Evolutionary conservation across 2,113 vertebrate genomes (phyloP).

Genomic region (Ceyx margarethae): DNA sequence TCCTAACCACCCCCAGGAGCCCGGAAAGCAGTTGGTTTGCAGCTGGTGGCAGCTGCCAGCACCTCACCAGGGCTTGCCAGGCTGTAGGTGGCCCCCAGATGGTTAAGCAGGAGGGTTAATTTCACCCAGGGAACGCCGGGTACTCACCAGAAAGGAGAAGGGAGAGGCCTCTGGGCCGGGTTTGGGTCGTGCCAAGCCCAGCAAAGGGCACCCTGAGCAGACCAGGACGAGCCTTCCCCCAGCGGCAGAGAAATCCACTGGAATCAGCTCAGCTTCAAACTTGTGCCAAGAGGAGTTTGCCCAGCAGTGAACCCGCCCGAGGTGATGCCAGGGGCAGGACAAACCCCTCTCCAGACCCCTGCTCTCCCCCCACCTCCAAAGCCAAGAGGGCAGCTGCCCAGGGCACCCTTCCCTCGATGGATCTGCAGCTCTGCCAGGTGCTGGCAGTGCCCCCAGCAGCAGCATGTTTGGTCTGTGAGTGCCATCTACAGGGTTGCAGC

Average conservation of each 20-base stretch:
- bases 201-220: not conserved
- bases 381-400: not conserved
- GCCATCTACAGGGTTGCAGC: constrained; percentile 56
- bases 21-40: not conserved
- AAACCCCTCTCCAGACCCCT: not conserved
- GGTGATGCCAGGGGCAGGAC: not conserved
- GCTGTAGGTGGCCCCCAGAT: not conserved
- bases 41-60: not conserved
- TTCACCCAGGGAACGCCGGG: not conserved
- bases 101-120: not conserved
- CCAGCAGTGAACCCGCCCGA: no score
- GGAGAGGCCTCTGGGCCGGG: not conserved
- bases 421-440: not conserved
- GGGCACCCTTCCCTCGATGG: not conserved
- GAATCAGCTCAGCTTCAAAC: not conserved
- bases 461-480: constrained; percentile 30
- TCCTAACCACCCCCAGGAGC: not conserved
- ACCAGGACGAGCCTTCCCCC: not conserved
- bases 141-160: not conserved
- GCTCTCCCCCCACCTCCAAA: accelerated
- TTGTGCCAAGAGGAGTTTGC: no score
- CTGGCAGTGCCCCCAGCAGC: not conserved
- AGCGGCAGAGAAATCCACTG: not conserved
- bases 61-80: accelerated
- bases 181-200: not conserved